Percentiles rank a stretch among this genome's conserved stretches.
phyloP scores from a whole-genome alignment of 1,140 invertebrate genomes.

The Thalassaphorura encarpata region DNA sequence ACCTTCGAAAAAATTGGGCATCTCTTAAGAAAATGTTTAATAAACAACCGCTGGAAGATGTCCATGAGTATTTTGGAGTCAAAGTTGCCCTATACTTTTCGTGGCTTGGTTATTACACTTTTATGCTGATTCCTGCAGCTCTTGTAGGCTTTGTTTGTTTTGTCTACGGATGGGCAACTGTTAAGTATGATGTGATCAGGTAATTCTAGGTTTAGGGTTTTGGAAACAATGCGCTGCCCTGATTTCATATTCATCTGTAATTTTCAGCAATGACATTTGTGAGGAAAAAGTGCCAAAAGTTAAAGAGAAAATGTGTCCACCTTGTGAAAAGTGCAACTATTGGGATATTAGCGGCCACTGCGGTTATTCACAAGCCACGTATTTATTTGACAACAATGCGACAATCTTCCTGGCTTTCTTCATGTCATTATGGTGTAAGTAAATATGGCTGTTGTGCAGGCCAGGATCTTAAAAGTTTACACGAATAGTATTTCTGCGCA shows the following conservation, averaged over 20 bases:
- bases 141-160: conserved; percentile 48
- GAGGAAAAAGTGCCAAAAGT: conserved; percentile 45
- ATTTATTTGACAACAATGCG: conserved; percentile 88
- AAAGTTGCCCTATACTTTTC: conserved; percentile 53
- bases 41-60: conserved; percentile 46
- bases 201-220: conserved; percentile 37
- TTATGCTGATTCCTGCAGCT: conserved; percentile 47
- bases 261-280: conserved; percentile 69
- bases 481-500: too few species aligned
- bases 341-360: conserved; percentile 80
- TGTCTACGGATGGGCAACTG: conserved; percentile 52
- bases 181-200: conserved; percentile 61
- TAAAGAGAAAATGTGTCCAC: conserved; percentile 83
- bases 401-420: conserved; percentile 91
- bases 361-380: conserved; percentile 71
- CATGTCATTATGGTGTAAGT: conserved; percentile 90
- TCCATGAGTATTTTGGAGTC: conserved; percentile 50
- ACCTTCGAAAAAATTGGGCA: conserved; percentile 51
- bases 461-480: too few species aligned
- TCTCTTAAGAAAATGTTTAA: conserved; percentile 42
- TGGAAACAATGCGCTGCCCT: background rate
- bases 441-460: too few species aligned
- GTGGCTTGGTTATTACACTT: conserved; percentile 54
- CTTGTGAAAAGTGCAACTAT: conserved; percentile 67
- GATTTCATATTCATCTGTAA: background rate